phyloP scores from a whole-genome alignment of 1,140 invertebrate species.

The Globodera rostochiensis region DNA sequence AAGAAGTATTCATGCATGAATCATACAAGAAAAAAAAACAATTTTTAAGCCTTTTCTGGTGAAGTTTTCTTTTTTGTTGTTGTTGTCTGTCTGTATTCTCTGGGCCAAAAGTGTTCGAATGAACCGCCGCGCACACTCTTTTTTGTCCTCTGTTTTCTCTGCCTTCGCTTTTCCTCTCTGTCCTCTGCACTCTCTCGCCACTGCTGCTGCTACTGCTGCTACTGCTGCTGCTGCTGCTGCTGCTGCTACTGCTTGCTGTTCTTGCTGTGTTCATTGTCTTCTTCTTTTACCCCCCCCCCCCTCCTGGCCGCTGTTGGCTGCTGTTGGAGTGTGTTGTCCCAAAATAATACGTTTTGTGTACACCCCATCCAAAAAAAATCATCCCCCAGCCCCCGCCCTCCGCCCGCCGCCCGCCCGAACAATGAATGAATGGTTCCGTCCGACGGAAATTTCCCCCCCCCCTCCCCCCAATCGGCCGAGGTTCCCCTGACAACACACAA shows the following conservation, averaged over 20 bases:
- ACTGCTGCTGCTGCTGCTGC: background rate
- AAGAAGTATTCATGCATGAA: too few relatives aligned
- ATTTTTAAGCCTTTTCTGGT: too few relatives aligned
- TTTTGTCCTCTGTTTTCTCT: too few relatives aligned
- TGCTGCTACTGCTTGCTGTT: background rate
- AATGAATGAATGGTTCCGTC: background rate
- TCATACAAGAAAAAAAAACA: too few relatives aligned
- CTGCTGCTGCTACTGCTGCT: background rate
- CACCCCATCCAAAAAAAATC: background rate
- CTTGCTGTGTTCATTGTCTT: background rate
- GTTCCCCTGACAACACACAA: slow-evolving; percentile 2
- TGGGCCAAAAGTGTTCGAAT: too few relatives aligned
- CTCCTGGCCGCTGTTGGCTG: background rate
- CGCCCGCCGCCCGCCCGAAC: background rate
- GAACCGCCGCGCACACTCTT: too few relatives aligned
- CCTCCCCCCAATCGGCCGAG: background rate
- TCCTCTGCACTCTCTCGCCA: background rate
- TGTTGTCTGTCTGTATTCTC: too few relatives aligned
- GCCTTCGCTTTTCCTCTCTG: too few relatives aligned
- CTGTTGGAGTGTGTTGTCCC: background rate
- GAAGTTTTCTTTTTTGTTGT: too few relatives aligned
- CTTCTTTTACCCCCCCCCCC: background rate
- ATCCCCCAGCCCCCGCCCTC: too few relatives aligned
- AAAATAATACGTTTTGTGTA: background rate
- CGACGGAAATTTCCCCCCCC: background rate